Evolutionary conservation across 2,797 vertebrate genomes (phyloP).

Genomic region (Aselliscus stoliczkanus): DNA sequence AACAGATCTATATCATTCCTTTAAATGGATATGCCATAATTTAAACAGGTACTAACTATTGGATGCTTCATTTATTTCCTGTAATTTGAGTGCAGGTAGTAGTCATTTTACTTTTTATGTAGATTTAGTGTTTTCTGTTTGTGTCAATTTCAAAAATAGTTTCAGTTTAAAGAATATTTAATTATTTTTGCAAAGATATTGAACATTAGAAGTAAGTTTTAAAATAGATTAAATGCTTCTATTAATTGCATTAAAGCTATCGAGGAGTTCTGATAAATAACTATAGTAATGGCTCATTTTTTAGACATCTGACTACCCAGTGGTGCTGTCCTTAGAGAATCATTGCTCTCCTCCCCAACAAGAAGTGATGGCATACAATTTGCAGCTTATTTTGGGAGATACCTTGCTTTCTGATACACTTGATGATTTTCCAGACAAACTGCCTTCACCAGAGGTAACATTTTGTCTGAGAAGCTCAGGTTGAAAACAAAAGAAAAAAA

Average conservation of each 20-base stretch:
- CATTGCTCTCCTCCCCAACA: constrained; percentile 89
- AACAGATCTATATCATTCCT: not conserved
- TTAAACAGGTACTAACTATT: not conserved
- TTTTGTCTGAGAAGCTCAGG: not conserved
- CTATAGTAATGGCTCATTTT: constrained; percentile 55
- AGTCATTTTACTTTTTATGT: not conserved
- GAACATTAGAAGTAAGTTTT: not conserved
- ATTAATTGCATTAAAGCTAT: not conserved
- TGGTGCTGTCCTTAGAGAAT: constrained; percentile 92
- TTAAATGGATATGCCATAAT: not conserved
- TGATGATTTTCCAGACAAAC: constrained; percentile 65
- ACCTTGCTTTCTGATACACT: constrained; percentile 82
- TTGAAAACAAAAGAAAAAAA: not conserved
- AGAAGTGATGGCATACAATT: constrained; percentile 85
- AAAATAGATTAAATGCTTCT: not conserved
- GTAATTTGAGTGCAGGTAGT: not conserved
- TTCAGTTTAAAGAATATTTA: constrained; percentile 3
- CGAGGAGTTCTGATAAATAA: constrained; percentile 38
- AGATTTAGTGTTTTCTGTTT: not conserved
- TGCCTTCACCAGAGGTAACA: constrained; percentile 93
- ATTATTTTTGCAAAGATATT: not conserved
- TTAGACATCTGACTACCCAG: constrained; percentile 88
- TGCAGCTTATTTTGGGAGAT: constrained; percentile 84
- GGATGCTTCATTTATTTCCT: not conserved
- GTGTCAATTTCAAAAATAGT: not conserved